Conservation (phyloP, 2,797 vertebrate genomes). For the Ibycter americanus region DNA sequence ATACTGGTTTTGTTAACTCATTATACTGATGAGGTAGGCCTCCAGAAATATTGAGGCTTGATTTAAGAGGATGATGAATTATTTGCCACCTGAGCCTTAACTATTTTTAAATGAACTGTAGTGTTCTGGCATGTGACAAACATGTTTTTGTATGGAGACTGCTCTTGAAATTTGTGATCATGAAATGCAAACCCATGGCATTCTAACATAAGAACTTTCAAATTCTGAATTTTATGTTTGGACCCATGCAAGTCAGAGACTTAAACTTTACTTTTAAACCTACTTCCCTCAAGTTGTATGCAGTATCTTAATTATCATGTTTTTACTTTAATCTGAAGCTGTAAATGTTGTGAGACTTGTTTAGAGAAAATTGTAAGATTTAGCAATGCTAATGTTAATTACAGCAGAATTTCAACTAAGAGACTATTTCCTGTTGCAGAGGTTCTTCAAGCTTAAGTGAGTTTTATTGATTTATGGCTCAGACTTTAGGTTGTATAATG, state of each 20-base stretch:
- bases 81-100: background rate
- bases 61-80: background rate
- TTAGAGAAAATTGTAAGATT: background rate
- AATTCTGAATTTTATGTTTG: background rate
- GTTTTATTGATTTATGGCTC: slow-evolving; percentile 1
- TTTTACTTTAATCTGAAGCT: background rate
- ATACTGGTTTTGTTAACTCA: background rate
- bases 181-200: background rate
- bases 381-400: background rate
- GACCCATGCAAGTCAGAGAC: background rate
- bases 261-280: background rate
- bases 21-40: background rate
- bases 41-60: background rate
- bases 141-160: background rate
- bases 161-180: background rate
- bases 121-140: background rate
- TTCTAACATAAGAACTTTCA: background rate
- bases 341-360: background rate
- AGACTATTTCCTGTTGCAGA: background rate
- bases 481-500: slow-evolving; percentile 10
- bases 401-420: background rate
- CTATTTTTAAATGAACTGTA: background rate
- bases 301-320: background rate
- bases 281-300: background rate
- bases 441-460: background rate